These are phyloP conservation scores for Empis stercorea DNA, from an alignment of 2,888 invertebrate species.

Conservation along the genomic window DNA sequence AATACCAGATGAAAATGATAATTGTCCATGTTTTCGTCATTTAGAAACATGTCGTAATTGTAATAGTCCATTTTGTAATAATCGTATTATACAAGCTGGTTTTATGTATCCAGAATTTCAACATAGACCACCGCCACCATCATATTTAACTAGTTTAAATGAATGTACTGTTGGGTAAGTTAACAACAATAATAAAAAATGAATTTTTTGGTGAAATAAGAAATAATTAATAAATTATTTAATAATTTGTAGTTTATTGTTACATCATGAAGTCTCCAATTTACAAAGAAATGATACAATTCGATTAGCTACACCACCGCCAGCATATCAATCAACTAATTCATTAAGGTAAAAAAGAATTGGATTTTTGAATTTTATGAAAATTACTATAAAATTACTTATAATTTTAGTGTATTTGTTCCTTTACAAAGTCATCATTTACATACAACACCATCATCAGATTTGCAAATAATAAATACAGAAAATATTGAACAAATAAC, in stretches of 20 bases:
- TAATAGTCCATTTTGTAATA: conserved; percentile 53
- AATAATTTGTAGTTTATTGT: conserved; percentile 51
- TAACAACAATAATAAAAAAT: not conserved
- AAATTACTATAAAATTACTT: no score
- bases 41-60: conserved; percentile 39
- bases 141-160: conserved; percentile 92
- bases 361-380: no score
- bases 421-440: not conserved
- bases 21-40: conserved; percentile 48
- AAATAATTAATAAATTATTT: not conserved
- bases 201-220: no score
- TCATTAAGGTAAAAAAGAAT: conserved; percentile 48
- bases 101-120: conserved; percentile 95
- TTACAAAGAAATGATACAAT: not conserved
- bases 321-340: conserved; percentile 81
- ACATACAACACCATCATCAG: not conserved
- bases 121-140: conserved; percentile 88
- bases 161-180: conserved; percentile 67
- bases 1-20: conserved; percentile 58
- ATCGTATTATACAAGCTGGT: conserved; percentile 68
- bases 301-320: conserved; percentile 61
- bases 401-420: not conserved
- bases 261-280: conserved; percentile 38
- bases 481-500: not conserved
- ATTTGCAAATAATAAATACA: not conserved